Percentiles rank a stretch among this genome's conserved stretches.
These are phyloP conservation scores for Colaptes auratus DNA, from an alignment of 2,113 vertebrate genomes.

Conservation along the genomic window DNA sequence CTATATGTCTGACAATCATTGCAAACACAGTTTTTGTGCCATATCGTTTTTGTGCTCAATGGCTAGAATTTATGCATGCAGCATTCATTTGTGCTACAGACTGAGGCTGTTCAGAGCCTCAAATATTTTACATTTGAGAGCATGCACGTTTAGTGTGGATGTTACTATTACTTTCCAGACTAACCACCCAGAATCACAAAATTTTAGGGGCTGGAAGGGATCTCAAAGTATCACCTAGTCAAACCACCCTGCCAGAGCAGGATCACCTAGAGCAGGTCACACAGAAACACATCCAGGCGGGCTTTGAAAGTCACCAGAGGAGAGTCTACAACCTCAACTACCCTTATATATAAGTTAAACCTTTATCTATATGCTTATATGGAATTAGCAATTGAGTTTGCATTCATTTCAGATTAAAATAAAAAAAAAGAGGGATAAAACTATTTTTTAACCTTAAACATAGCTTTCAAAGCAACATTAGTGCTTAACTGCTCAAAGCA, in stretches of 20 bases:
- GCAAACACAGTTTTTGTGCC: not conserved
- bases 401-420: not conserved
- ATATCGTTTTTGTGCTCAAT: not conserved
- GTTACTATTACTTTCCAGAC: not conserved
- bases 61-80: not conserved
- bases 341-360: not conserved
- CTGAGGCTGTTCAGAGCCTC: not conserved
- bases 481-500: not conserved
- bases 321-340: too few species aligned
- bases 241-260: too few species aligned
- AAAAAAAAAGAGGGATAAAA: fast-evolving
- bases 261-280: too few species aligned
- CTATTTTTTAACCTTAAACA: not conserved
- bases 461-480: not conserved
- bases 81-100: not conserved
- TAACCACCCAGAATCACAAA: not conserved
- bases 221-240: too few species aligned
- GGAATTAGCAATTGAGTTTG: not conserved
- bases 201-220: too few species aligned
- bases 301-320: too few species aligned
- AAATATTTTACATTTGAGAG: not conserved
- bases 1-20: slow-evolving; percentile 6
- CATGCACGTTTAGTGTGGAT: not conserved
- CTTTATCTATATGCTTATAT: not conserved
- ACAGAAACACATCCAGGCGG: too few species aligned